A percentile compares a stretch with the other conserved stretches of the same genome.
Evolutionary conservation across 2,888 invertebrate genomes (phyloP).

Genomic region (Pseudeuparius sepicola): DNA sequence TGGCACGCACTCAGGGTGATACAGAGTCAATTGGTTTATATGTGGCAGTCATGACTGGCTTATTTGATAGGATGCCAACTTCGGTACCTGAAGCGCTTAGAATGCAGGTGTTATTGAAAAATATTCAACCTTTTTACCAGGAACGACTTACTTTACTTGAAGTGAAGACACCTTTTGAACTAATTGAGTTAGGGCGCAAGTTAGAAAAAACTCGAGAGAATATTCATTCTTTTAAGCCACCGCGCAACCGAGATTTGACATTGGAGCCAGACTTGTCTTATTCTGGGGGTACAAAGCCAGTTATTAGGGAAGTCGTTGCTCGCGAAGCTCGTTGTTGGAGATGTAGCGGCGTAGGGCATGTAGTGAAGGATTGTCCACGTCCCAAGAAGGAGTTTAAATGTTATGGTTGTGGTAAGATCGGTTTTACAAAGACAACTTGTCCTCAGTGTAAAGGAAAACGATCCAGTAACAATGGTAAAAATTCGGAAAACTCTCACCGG

Average conservation of each 20-base stretch:
- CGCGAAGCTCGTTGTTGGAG: constrained; percentile 5
- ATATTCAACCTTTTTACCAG: constrained; percentile 8
- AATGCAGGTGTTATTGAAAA: constrained; percentile 10
- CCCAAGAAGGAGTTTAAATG: constrained; percentile 4
- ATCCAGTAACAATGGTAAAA: too few relatives aligned
- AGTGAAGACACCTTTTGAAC: constrained; percentile 1
- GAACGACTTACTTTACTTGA: constrained; percentile 4
- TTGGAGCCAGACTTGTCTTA: constrained; percentile 9
- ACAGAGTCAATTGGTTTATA: constrained; percentile 17
- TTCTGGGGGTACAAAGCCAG: background rate
- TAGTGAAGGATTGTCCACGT: background rate
- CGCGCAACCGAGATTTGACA: background rate
- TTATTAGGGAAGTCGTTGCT: background rate
- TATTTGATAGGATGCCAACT: constrained; percentile 15
- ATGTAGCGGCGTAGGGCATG: constrained; percentile 3
- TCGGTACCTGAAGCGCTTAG: constrained; percentile 5
- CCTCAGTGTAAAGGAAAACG: constrained; percentile 7
- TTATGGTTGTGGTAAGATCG: constrained; percentile 8
- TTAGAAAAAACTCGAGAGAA: constrained; percentile 4
- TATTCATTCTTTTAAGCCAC: constrained; percentile 4
- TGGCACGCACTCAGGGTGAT: constrained; percentile 14
- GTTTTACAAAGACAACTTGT: constrained; percentile 9
- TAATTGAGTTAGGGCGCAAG: constrained; percentile 9
- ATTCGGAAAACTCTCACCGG: constrained; percentile 6
- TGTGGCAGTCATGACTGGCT: constrained; percentile 13